Conservation (phyloP, 2,113 vertebrate species). For the Colinus virginianus region DNA sequence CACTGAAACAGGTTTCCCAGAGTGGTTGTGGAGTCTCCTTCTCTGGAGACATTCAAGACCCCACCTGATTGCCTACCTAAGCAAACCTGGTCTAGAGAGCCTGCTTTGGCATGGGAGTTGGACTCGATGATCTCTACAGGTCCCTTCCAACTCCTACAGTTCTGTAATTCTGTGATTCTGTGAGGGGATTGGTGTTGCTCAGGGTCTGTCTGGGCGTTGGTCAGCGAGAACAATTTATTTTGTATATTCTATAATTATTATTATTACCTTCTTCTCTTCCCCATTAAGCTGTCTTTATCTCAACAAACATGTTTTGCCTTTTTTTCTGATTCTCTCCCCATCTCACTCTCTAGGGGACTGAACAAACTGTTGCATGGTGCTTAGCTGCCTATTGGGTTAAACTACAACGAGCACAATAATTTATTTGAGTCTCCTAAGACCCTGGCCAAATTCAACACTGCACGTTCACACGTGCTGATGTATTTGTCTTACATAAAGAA, state of each 20-base stretch:
- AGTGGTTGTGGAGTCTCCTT: too few relatives aligned
- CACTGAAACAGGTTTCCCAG: too few relatives aligned
- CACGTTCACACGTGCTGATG: accelerated
- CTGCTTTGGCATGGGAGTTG: too few relatives aligned
- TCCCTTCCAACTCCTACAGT: too few relatives aligned
- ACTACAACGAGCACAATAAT: not conserved
- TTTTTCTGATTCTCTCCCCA: not conserved
- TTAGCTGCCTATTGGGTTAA: not conserved
- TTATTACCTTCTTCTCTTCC: not conserved
- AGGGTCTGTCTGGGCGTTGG: not conserved
- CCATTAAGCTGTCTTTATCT: not conserved
- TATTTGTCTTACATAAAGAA: not conserved
- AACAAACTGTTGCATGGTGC: not conserved
- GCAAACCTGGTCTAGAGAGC: too few relatives aligned
- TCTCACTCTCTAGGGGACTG: not conserved
- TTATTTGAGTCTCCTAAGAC: not conserved
- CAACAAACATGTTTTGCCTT: not conserved
- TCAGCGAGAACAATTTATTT: not conserved
- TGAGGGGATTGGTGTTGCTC: not conserved
- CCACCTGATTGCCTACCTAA: too few relatives aligned
- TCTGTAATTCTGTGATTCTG: too few relatives aligned
- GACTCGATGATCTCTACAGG: too few relatives aligned
- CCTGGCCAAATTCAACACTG: not conserved
- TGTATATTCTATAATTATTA: not conserved
- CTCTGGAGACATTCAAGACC: too few relatives aligned